Evolutionary conservation across 2,113 vertebrate species (phyloP).

Genomic region (Nesoenas mayeri): DNA sequence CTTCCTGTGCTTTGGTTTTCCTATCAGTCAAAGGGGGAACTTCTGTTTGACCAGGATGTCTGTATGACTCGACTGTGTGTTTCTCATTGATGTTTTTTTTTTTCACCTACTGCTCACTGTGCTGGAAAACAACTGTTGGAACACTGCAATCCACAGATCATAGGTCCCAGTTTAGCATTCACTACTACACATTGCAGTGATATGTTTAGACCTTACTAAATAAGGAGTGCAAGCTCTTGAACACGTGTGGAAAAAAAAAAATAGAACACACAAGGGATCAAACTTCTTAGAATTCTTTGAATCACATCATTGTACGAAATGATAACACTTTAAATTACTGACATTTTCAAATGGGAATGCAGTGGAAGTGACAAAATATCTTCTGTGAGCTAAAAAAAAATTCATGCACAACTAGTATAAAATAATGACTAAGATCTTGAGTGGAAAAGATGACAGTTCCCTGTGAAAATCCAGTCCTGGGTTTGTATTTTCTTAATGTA

Average conservation of each 20-base stretch:
- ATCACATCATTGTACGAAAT: neutral
- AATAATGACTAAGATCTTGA: neutral
- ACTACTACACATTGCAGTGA: neutral
- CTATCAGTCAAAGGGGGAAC: neutral
- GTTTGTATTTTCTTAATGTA: neutral
- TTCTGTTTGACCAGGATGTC: neutral
- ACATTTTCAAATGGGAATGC: neutral
- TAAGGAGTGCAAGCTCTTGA: neutral
- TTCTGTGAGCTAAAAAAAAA: neutral
- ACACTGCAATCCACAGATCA: neutral
- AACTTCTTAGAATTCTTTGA: neutral
- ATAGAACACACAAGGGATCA: neutral
- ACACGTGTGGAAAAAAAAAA: fast-evolving
- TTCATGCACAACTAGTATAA: neutral
- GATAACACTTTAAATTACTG: neutral
- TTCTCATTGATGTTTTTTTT: neutral
- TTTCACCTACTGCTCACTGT: neutral
- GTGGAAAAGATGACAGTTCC: neutral
- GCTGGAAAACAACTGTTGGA: neutral
- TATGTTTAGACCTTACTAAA: neutral
- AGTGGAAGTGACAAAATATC: neutral
- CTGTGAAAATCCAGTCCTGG: neutral
- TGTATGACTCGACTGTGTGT: neutral
- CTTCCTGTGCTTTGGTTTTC: slow-evolving; percentile 7
- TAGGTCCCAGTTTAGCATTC: neutral